Base-by-base conservation (phyloP, 2,797 vertebrate genomes). In the Podargus strigoides region DNA sequence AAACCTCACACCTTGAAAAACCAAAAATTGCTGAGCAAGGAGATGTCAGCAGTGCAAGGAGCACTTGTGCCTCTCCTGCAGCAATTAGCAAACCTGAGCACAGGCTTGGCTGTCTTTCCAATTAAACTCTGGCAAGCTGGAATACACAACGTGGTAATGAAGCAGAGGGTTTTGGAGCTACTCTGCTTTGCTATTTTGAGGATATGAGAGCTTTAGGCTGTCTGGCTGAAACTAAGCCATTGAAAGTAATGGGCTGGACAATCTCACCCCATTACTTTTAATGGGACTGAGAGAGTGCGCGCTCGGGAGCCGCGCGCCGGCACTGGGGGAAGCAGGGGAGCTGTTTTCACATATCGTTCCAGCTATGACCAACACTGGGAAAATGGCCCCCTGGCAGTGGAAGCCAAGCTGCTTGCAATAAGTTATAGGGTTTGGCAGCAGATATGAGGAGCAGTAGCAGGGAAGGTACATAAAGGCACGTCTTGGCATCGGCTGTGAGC, bases 261-360 rank as follows among this genome's bases (percentile, higher is more conserved):
- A 93, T 90, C 93, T 93, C 93, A 95, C 79, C 77, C 96, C 93
- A 94, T 97, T 97, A 91, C 94, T 93, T 96, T 96, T 97, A 93
- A 97, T 85, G 80, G 94, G 69, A 89, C 28, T 67, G 87, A 52
- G 84, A 26, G 70, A 75, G 77, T 1, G 44, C 8, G 0, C 0
- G 1, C 42, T 55, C 3, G 27, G 82, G 90, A 94, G 50, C 89
- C 18, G 89, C 3, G 0, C 9, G 11, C 27, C 70, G 79, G 26
- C 81, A 21, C 66, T 3, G 47, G 47, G 76, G 78, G 72, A 88
- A 44, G 80, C 94, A 22, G 79, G 59, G 91, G 95, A 96, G 91
- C 60, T 53, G 24, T 86, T 95, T 42, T 44, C 82, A 56, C 64
- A 8, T 60, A 55, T 66, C 79, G 12, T 47, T 85, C 75, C 9